Base-by-base conservation (phyloP, 2,888 invertebrate genomes). In the Pediacus dermestoides region DNA sequence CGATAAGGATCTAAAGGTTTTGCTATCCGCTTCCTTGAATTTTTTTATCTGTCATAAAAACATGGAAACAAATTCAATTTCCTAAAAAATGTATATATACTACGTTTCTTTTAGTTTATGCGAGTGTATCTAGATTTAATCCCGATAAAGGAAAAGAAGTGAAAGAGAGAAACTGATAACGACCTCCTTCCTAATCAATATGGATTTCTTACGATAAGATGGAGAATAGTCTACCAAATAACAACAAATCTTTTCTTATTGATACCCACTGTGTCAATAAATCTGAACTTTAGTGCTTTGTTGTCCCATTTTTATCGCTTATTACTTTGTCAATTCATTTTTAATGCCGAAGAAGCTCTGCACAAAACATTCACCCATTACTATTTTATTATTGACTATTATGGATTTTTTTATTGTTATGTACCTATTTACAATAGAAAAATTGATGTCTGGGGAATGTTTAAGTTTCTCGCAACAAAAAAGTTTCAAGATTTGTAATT, bases 91-190 rank as follows among this genome's bases (percentile, higher is more conserved):
- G 18, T 14, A 14, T 34, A 12, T 8, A 27, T 30, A 16, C 34
- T 33, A 21, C 39, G 30, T 37, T 41, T 38, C 36, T 38, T 44
- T 26, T 16, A 25, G 31, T 37, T 50, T 51, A 44, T 40, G 37
- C 18, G 33, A 34, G 27, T 39, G 34, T 43, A 38, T 47, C 44
- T 44, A 48, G 53, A 55, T 55, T 55, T 53, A 53, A 53, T 55
- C 44, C 51, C 39, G 55, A 54, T 53, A 46, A 48, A 45, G 44
- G 30, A 44, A 39, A 49, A 40, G 44, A 44, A 51, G 44, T 39
- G 44, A 23, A 10, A 23, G 35, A 42, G 49, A 49, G 34, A 42
- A 40, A 30, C 44, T 39, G 50, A 54, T 52, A 54, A 52, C 52
- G 49, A 38, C 39, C 34, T 16, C 30, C 44, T 37, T 48, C 39